A percentile compares a stretch with the other conserved stretches of the same genome.
Evolutionary conservation across 2,888 invertebrate species (phyloP).

Genomic region (Anthrax anthrax): DNA sequence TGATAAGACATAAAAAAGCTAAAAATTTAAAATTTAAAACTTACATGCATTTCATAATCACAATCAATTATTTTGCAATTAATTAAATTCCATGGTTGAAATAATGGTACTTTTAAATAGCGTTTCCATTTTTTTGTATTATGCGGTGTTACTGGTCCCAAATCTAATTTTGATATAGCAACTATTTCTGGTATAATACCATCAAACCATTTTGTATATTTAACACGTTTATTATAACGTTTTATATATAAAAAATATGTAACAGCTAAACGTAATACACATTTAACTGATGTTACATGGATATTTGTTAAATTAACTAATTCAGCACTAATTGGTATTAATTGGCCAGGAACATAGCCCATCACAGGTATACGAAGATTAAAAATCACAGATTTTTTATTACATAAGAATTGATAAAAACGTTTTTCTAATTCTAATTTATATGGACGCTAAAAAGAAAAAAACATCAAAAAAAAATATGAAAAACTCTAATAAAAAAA

Average conservation of each 20-base stretch:
- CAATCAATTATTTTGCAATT: not conserved
- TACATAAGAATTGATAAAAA: not conserved
- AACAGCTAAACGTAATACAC: not conserved
- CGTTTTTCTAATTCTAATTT: not conserved
- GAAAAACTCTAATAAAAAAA: too few species aligned
- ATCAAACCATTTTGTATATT: not conserved
- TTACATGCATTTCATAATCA: not conserved
- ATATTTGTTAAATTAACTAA: not conserved
- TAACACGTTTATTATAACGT: not conserved
- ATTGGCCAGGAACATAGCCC: not conserved
- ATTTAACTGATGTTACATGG: not conserved
- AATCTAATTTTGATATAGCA: not conserved
- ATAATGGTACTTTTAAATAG: not conserved
- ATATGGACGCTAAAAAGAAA: not conserved
- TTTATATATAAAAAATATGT: not conserved
- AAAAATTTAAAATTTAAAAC: too few species aligned
- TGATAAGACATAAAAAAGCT: too few species aligned
- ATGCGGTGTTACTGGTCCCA: not conserved
- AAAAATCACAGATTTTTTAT: not conserved
- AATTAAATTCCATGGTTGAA: not conserved
- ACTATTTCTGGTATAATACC: not conserved
- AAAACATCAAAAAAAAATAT: not conserved
- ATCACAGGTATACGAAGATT: not conserved
- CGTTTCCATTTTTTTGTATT: not conserved
- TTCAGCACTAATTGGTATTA: not conserved